These are phyloP conservation scores for Anser brachyrhynchus DNA, from an alignment of 2,113 vertebrate species.

Conservation along the genomic window DNA sequence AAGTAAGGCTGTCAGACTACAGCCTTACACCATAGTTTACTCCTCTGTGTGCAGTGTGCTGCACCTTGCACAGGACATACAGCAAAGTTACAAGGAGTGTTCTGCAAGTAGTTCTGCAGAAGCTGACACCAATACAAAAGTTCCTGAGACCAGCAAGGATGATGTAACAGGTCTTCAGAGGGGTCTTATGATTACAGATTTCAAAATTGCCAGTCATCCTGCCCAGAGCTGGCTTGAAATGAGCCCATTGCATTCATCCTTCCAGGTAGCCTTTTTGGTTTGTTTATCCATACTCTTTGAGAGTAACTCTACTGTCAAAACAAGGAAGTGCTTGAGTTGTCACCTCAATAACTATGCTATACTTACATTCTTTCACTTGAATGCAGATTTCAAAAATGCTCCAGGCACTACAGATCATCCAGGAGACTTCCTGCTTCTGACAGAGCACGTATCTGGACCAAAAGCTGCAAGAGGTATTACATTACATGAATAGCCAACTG, in stretches of 20 bases:
- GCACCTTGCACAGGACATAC: background rate
- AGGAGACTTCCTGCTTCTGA: background rate
- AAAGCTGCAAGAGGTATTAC: background rate
- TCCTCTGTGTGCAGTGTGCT: background rate
- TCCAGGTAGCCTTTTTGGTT: background rate
- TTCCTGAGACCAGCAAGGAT: background rate
- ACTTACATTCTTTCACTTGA: background rate
- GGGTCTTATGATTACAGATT: background rate
- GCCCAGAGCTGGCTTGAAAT: background rate
- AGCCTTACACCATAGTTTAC: background rate
- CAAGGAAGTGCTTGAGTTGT: background rate
- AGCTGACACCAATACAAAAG: background rate
- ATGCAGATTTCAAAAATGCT: background rate
- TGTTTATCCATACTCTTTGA: background rate
- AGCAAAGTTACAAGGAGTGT: background rate
- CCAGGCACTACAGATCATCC: background rate
- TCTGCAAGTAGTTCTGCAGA: background rate
- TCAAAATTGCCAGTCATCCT: background rate
- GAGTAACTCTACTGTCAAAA: background rate
- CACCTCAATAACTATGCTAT: background rate
- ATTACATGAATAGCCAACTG: background rate
- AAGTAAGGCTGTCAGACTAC: background rate
- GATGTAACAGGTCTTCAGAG: constrained; percentile 7
- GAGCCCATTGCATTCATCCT: background rate
- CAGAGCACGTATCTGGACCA: background rate